Base-by-base conservation (phyloP, 2,113 vertebrate genomes). In the Halichoeres trimaculatus region DNA sequence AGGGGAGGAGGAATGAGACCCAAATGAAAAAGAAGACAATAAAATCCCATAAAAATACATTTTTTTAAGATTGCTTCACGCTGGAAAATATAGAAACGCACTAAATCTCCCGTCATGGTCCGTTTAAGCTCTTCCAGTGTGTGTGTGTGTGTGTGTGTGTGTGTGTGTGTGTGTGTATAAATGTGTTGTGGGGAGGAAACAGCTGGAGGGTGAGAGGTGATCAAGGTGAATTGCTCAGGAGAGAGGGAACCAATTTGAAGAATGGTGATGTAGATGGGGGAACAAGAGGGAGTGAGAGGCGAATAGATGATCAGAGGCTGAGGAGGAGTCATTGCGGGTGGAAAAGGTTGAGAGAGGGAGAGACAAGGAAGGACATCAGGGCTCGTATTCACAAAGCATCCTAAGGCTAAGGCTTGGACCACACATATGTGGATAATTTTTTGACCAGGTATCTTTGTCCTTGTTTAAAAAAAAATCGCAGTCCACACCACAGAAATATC, bases 191-290 rank as follows among this genome's bases (percentile, higher is more conserved):
- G 45, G 38, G 20, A 65, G 73, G 54, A 45, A 64, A 65, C 48
- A 50, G 66, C 62, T 52, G 53, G 63, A 59, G 68, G 23, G 54
- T 50, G 19, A 57, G 63, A 61, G 48, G 67, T 63, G 76, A 81
- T 82, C 64, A 64, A 79, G 53, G 69, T 62, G 48, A 71, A 65
- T 63, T 40, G 26, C 70, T 74, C 34, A 22, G 70, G 45, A 19
- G 77, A 70, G 20, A 87, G 59, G 7, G 22, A 81, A 62, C 54
- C 68, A 61, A 73, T 81, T 82, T 88, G 47, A 85, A 66, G 26
- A 57, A 70, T 70, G 50, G 36, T 30, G 47, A 34, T 83, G 76
- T 2, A 30, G 64, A 76, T 48, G 56, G 58, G 53, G 41, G 61
- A 71, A 71, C 68, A 74, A 79, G 41, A 67, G 62, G 43, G 64